Percentiles rank a stretch among this genome's conserved stretches.
phyloP scores from a whole-genome alignment of 2,797 vertebrate species.

The Sternotherus odoratus region DNA sequence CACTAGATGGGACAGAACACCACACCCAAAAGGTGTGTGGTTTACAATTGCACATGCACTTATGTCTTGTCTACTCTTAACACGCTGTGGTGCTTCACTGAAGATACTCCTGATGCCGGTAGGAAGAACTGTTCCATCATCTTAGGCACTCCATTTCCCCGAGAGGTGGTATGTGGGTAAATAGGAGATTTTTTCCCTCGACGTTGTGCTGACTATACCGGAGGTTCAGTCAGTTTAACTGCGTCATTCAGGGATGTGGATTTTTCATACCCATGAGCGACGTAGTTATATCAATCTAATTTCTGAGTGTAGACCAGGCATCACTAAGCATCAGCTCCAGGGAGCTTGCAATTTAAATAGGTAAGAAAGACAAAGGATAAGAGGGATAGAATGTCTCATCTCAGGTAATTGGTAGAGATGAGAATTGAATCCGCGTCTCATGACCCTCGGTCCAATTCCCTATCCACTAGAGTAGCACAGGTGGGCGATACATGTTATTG shows the following conservation, averaged over 20 bases:
- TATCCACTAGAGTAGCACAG: neutral
- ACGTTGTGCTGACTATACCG: neutral
- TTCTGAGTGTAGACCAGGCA: neutral
- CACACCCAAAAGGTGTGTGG: too few relatives aligned
- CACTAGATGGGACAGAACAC: too few relatives aligned
- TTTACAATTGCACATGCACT: neutral
- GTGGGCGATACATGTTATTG: accelerated
- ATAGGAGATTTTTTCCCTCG: neutral
- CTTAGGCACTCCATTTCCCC: neutral
- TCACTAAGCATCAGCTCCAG: neutral
- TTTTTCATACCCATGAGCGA: neutral
- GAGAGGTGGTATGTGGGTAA: neutral
- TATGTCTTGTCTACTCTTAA: neutral
- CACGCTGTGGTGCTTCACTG: neutral
- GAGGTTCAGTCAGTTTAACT: neutral
- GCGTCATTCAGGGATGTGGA: neutral
- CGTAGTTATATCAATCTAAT: neutral
- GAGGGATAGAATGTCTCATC: too few relatives aligned
- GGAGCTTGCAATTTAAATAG: neutral
- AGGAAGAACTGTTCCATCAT: neutral
- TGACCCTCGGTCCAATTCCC: neutral
- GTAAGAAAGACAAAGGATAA: neutral
- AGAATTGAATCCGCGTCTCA: neutral
- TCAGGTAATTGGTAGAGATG: neutral
- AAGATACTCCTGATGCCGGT: neutral